Evolutionary conservation across 1,140 invertebrate genomes (phyloP).

Genomic region (Thaumetopoea pityocampa): DNA sequence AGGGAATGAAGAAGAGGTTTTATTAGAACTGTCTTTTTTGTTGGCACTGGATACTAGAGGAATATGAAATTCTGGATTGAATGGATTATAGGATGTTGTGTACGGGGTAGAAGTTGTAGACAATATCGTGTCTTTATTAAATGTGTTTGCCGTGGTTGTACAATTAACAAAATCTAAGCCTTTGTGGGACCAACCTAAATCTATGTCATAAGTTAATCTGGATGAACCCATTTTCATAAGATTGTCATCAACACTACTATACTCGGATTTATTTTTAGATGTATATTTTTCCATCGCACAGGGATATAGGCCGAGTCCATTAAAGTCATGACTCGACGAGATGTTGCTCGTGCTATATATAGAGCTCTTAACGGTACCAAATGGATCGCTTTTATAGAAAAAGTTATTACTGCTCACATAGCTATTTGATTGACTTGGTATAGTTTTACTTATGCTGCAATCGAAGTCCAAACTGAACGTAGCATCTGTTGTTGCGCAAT

Average conservation of each 20-base stretch:
- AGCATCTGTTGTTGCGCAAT: conserved; percentile 42
- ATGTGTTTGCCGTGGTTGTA: conserved; percentile 48
- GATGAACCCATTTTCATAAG: conserved; percentile 68
- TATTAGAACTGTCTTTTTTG: conserved; percentile 51
- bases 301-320: conserved; percentile 58
- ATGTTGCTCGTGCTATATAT: conserved; percentile 67
- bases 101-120: conserved; percentile 46
- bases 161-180: conserved; percentile 64
- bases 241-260: conserved; percentile 58
- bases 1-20: conserved; percentile 43
- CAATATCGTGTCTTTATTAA: conserved; percentile 59
- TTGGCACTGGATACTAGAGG: conserved; percentile 52
- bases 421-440: conserved; percentile 38
- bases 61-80: conserved; percentile 67
- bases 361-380: conserved; percentile 52
- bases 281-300: conserved; percentile 68
- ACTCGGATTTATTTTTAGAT: conserved; percentile 61
- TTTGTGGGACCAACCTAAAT: conserved; percentile 69
- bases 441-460: conserved; percentile 51
- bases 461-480: conserved; percentile 61
- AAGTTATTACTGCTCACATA: conserved; percentile 49
- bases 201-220: conserved; percentile 66
- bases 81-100: conserved; percentile 62
- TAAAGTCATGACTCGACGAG: conserved; percentile 63
- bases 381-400: conserved; percentile 64